Percentiles rank a stretch among this genome's conserved stretches.
Conservation (phyloP, 1,140 invertebrate species). For the Drosophila burlai region DNA sequence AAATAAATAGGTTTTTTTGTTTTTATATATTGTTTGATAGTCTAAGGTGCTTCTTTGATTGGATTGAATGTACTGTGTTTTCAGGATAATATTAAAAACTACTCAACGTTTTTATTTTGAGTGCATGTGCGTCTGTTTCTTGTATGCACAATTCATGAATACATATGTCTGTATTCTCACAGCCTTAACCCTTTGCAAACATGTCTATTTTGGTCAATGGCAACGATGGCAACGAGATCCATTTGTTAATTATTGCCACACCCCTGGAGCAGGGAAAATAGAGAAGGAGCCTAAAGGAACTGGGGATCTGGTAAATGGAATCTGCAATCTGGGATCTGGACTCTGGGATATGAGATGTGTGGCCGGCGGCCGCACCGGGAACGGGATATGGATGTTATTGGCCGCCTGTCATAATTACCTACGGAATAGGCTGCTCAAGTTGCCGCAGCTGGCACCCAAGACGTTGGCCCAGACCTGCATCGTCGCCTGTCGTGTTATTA, state of each 20-base stretch:
- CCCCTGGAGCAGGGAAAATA: constrained; percentile 36
- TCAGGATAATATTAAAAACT: neutral
- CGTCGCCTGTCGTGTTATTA: constrained; percentile 45
- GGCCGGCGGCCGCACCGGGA: constrained; percentile 22
- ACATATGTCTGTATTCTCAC: constrained; percentile 4
- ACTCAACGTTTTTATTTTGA: neutral
- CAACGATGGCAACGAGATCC: constrained; percentile 34
- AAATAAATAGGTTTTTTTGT: too few relatives aligned
- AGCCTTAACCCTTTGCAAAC: constrained; percentile 48
- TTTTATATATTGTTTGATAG: too few relatives aligned
- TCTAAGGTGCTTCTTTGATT: neutral
- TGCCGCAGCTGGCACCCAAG: constrained; percentile 49
- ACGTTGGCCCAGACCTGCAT: constrained; percentile 30
- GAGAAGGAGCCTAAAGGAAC: constrained; percentile 17
- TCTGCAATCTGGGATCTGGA: constrained; percentile 14
- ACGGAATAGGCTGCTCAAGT: constrained; percentile 56
- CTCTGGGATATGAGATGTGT: neutral
- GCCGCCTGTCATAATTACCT: constrained; percentile 68
- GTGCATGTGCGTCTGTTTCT: constrained; percentile 7
- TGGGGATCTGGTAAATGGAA: constrained; percentile 21
- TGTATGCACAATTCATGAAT: constrained; percentile 4
- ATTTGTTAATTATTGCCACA: constrained; percentile 68
- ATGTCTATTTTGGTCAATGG: constrained; percentile 52
- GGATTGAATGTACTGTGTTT: neutral
- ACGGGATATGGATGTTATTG: constrained; percentile 20